Evolutionary conservation across 2,113 vertebrate genomes (phyloP), one percentile per base, ranked within the genome.

Genomic region (Marmota flaviventris): DNA sequence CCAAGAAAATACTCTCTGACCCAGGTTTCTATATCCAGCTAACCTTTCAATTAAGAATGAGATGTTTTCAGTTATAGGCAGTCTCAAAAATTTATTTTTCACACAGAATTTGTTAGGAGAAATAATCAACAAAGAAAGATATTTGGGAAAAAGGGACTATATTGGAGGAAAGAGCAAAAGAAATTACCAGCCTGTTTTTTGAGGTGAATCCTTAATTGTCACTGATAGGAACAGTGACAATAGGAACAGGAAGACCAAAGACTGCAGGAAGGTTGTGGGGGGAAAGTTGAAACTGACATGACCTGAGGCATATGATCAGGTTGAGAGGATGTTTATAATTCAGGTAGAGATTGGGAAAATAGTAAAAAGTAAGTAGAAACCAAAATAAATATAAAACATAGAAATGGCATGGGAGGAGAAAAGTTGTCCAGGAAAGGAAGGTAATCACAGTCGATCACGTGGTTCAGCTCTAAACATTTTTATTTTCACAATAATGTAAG

Each of bases 321-420:
- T 83, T 79, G 34, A 77, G 18, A 53, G 22, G 70, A n/a, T 65
- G 51, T 70, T 83, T 75, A 34, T 42, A 79, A 27, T 58, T 95
- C 20, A 75, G n/a, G 63, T 39, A 2, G n/a, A 89, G 20, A 69
- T 83, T 63, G 67, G 56, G 73, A 70, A 91, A 88, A 91, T 72
- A 78, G 77, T 82, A 86, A 93, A 95, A 90, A 97, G 25, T 18
- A 90, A 27, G 22, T 27, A n/a, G n/a, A 77, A 77, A 70, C 24
- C 48, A 87, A 79, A 85, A 27, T 32, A 76, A 42, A 45, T 18
- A 81, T 4, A 70, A 94, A 70, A 29, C 51, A 75, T 61, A 79
- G 85, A 94, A 93, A 67, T 83, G 75, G 24, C 7, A 32, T 25
- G 25, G 37, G 56, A 1, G 4, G 20, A 48, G 48, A 11, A 67